Evolutionary conservation across 2,113 vertebrate species (phyloP).

Genomic region (Callipepla squamata): DNA sequence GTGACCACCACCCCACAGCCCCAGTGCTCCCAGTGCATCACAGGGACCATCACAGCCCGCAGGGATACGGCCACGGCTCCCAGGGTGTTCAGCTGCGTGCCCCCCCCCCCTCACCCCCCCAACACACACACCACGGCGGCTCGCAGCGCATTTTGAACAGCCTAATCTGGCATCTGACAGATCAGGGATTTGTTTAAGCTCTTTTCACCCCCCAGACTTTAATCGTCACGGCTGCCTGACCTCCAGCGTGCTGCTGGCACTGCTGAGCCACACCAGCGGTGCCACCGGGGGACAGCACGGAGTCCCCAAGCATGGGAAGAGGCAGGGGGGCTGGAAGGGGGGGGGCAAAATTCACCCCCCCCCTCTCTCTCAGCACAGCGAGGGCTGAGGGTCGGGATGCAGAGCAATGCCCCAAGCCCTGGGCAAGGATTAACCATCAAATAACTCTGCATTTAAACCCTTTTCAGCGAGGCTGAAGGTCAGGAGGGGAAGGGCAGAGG

Average conservation of each 20-base stretch:
- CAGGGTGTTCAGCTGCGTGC: fast-evolving
- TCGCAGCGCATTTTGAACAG: constrained; percentile 12
- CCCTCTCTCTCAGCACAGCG: neutral
- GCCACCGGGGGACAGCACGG: neutral
- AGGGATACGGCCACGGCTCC: fast-evolving
- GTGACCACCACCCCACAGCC: neutral
- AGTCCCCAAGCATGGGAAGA: neutral
- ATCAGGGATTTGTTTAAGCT: constrained; percentile 76
- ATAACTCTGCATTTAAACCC: constrained; percentile 64
- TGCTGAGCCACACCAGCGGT: neutral
- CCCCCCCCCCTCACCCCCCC: neutral
- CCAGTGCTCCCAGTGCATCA: neutral
- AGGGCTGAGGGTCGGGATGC: too few relatives aligned
- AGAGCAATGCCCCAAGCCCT: neutral
- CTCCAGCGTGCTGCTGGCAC: constrained; percentile 23
- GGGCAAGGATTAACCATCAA: constrained; percentile 48
- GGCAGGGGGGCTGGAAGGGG: neutral
- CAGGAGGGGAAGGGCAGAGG: constrained; percentile 25
- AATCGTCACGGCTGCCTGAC: constrained; percentile 68
- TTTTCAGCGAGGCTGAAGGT: constrained; percentile 46
- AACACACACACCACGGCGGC: fast-evolving
- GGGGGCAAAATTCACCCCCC: neutral
- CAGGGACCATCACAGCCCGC: fast-evolving
- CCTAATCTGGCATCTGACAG: constrained; percentile 68
- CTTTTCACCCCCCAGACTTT: constrained; percentile 69